phyloP scores from a whole-genome alignment of 2,888 invertebrate species.

The Tetheella fluctuosa region DNA sequence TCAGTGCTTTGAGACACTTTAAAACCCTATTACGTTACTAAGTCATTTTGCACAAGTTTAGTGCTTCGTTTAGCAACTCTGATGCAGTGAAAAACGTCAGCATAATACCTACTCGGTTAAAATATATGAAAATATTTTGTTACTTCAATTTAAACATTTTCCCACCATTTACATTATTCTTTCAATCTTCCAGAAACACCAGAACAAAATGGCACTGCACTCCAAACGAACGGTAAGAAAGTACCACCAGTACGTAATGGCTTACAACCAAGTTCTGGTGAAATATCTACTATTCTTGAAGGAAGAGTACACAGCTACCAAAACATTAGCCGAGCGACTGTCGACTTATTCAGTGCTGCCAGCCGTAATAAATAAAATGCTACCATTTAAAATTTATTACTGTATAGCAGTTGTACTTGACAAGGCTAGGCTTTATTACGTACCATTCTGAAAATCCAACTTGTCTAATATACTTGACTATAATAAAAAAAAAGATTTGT shows the following conservation, averaged over 20 bases:
- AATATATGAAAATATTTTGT: too few species aligned
- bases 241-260: conserved; percentile 68
- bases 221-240: conserved; percentile 57
- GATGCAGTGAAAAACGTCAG: too few species aligned
- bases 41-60: too few species aligned
- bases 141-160: too few species aligned
- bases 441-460: too few species aligned
- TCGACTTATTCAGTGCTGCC: conserved; percentile 56
- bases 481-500: too few species aligned
- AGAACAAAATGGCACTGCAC: conserved; percentile 26
- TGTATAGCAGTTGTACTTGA: background rate
- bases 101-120: too few species aligned
- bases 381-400: conserved; percentile 5
- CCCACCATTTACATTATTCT: conserved; percentile 8
- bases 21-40: too few species aligned
- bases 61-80: too few species aligned
- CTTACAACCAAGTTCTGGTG: conserved; percentile 61
- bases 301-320: conserved; percentile 65
- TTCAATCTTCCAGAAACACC: conserved; percentile 36
- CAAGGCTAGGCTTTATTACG: too few species aligned
- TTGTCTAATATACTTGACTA: too few species aligned
- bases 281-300: conserved; percentile 75
- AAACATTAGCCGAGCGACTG: conserved; percentile 58
- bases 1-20: too few species aligned
- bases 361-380: conserved; percentile 33